Base-by-base conservation (phyloP, 2,888 invertebrate species). In the Drosophila lacicola region DNA sequence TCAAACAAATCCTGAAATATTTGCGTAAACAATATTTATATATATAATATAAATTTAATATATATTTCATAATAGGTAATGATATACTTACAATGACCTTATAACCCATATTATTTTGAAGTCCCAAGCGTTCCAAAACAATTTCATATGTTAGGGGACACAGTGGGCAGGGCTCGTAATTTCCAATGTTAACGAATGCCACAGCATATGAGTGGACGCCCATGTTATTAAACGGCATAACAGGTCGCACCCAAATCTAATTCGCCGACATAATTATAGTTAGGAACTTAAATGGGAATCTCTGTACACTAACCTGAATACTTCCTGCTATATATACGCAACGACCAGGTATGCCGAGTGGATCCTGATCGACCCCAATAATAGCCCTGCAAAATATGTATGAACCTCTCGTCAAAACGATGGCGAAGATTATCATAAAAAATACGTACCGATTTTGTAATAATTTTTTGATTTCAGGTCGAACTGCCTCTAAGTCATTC, bases 281-380 rank as follows among this genome's bases (percentile, higher is more conserved):
- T 11, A 41, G 0, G 11, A n/a, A 33, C 3, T 3, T 33, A 1
- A 19, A 17, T 47, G 11, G 2, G 13, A 33, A 25, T 17, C 1
- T 10, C 29, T 6, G 5, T 42, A 11, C 2, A 14, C 14, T 14
- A 66, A 91, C 91, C 82, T 92, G 90, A 34, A 91, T 82, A 25
- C 86, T 76, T 29, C 78, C 90, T 66, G 92, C 93, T 49, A 88
- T 89, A 29, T 90, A 70, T 14, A 93, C 74, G 47, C 94, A 91
- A 53, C 88, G 88, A 3, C 95, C 96, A 88, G 95, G 94, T 56
- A 94, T 93, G 3, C 95, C 96, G 49, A 95, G 85, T 1, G 91
- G 89, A 91, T 96, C 96, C 91, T 96, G 96, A 91, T 95, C 95
- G 4, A 96, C 93, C 4, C 93, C 93, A 69, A 96, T 95, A 0